These are phyloP conservation scores for Bruchidius siliquastri DNA, from an alignment of 2,888 invertebrate genomes.

Conservation along the genomic window DNA sequence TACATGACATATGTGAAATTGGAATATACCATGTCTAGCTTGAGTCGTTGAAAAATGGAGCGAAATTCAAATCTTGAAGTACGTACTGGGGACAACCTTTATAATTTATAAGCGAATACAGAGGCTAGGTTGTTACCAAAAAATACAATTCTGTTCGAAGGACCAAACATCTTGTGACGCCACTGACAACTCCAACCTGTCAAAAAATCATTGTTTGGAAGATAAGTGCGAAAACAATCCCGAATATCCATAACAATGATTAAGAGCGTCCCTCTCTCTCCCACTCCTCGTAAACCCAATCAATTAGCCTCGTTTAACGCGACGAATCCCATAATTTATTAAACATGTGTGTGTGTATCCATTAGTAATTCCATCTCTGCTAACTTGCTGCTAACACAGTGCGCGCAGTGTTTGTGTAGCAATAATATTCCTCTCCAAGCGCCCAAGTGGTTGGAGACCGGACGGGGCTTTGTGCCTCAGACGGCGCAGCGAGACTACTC, in stretches of 20 bases:
- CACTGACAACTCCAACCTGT: neutral
- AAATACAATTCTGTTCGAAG: neutral
- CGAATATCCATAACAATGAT: neutral
- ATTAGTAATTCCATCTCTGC: slow-evolving; percentile 42
- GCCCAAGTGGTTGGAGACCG: slow-evolving; percentile 17
- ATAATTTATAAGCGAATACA: no score
- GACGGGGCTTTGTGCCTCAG: slow-evolving; percentile 29
- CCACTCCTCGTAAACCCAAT: slow-evolving; percentile 18
- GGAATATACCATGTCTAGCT: no score
- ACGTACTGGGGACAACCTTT: no score
- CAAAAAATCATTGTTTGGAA: neutral
- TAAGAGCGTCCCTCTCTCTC: neutral
- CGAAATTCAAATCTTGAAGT: no score
- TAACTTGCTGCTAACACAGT: slow-evolving; percentile 42
- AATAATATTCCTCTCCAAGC: slow-evolving; percentile 32
- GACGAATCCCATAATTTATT: slow-evolving; percentile 34
- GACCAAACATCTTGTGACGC: neutral
- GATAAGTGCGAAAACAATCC: neutral
- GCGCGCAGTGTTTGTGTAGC: slow-evolving; percentile 40
- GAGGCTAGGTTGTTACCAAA: no score
- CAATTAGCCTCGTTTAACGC: slow-evolving; percentile 36
- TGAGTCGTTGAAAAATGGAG: no score
- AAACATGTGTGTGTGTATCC: slow-evolving; percentile 41
- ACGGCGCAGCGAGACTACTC: slow-evolving; percentile 1
- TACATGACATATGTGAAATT: no score